Conservation (phyloP, 2,888 invertebrate species). For the Chrysolina americana region DNA sequence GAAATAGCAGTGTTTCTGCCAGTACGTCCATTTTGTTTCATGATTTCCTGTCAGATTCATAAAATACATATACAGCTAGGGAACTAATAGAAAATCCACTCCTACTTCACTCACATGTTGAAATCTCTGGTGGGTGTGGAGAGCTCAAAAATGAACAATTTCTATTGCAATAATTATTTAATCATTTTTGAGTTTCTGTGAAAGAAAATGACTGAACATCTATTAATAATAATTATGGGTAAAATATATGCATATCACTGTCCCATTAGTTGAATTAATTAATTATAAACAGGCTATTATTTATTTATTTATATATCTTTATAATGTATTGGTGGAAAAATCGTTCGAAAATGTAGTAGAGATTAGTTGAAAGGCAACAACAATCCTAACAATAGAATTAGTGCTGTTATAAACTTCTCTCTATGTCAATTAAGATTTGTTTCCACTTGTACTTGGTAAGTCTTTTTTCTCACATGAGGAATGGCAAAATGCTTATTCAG, state of each 20-base stretch:
- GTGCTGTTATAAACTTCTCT: background rate
- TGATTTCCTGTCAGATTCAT: background rate
- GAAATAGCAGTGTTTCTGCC: background rate
- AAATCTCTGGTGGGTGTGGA: background rate
- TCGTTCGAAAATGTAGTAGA: background rate
- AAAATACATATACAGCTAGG: background rate
- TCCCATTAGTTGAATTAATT: background rate
- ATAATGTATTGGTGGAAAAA: background rate
- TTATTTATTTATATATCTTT: conserved; percentile 1
- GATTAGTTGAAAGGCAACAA: conserved; percentile 1
- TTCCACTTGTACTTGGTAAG: too few species aligned
- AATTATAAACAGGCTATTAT: background rate
- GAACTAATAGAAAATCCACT: background rate
- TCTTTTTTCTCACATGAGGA: too few species aligned
- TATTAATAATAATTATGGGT: background rate
- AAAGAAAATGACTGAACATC: conserved; percentile 8
- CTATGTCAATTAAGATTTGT: background rate
- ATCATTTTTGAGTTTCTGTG: background rate
- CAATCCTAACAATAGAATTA: background rate
- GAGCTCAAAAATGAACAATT: background rate
- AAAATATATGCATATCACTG: conserved; percentile 15
- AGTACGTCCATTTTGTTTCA: background rate
- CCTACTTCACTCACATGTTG: background rate
- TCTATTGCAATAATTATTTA: background rate
- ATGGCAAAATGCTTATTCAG: too few species aligned